These are phyloP conservation scores for Verasper variegatus DNA, from an alignment of 2,113 vertebrate species.

Conservation along the genomic window DNA sequence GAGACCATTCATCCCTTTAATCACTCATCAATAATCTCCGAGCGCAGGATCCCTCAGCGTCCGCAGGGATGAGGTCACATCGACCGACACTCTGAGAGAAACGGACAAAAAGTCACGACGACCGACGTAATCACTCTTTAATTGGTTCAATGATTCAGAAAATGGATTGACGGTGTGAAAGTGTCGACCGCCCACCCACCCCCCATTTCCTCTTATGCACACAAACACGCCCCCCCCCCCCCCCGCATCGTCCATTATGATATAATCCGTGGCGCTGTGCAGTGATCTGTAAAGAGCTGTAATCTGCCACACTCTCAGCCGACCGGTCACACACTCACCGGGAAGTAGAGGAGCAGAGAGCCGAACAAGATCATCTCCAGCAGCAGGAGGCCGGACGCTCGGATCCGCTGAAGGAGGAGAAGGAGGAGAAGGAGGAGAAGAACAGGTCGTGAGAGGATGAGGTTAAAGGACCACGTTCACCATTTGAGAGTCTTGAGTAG, in stretches of 20 bases:
- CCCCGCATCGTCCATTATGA: conserved; percentile 65
- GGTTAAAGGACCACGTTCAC: too few relatives aligned
- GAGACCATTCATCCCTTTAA: conserved; percentile 5
- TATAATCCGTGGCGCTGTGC: conserved; percentile 64
- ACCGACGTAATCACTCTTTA: conserved; percentile 21
- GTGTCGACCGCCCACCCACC: neutral
- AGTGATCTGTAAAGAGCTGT: conserved; percentile 73
- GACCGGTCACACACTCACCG: conserved; percentile 84
- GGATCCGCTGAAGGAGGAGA: conserved; percentile 85
- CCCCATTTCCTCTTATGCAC: conserved; percentile 9
- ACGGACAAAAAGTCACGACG: conserved; percentile 34
- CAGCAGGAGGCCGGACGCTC: conserved; percentile 89
- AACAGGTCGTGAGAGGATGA: too few relatives aligned
- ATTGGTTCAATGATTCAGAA: conserved; percentile 53
- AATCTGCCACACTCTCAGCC: conserved; percentile 47
- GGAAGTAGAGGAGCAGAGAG: conserved; percentile 96
- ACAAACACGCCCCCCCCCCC: conserved; percentile 27
- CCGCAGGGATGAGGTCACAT: conserved; percentile 2
- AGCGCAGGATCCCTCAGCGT: neutral
- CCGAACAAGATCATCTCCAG: conserved; percentile 95
- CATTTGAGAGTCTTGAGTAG: too few relatives aligned
- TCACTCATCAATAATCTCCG: conserved; percentile 14
- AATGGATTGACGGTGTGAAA: conserved; percentile 55
- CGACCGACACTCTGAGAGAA: conserved; percentile 1
- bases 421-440: neutral